Evolutionary conservation across 2,888 invertebrate species (phyloP).

Genomic region (Archips crataeganus): DNA sequence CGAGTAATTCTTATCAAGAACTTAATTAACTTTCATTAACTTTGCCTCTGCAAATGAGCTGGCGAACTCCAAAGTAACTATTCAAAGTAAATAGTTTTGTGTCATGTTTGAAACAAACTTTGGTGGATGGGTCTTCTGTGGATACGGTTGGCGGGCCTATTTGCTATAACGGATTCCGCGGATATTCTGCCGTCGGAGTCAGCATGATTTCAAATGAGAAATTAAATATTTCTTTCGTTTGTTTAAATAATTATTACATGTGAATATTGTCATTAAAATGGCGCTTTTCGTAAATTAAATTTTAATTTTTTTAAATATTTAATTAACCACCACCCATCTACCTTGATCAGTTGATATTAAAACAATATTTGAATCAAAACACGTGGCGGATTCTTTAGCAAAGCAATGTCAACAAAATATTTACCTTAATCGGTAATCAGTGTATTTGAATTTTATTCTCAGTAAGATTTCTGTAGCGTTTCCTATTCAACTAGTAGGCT

Average conservation of each 20-base stretch:
- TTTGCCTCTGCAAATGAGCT: constrained; percentile 65
- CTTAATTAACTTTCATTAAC: constrained; percentile 70
- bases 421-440: not conserved
- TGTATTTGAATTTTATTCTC: not conserved
- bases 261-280: too few relatives aligned
- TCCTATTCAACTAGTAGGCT: constrained; percentile 13
- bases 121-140: constrained; percentile 31
- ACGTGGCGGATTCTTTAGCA: too few relatives aligned
- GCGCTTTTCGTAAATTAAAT: too few relatives aligned
- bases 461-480: constrained; percentile 4
- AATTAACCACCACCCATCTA: too few relatives aligned
- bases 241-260: too few relatives aligned
- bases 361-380: not conserved
- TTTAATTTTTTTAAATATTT: too few relatives aligned
- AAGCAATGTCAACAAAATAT: not conserved
- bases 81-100: constrained; percentile 62
- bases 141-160: constrained; percentile 19
- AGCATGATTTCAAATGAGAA: not conserved
- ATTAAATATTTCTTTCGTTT: not conserved
- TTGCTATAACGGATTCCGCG: constrained; percentile 28
- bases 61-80: constrained; percentile 62
- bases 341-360: not conserved
- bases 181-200: not conserved
- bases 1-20: constrained; percentile 59
- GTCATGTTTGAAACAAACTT: constrained; percentile 52